Conservation (phyloP, 2,888 invertebrate species). For the Melieria omissa region DNA sequence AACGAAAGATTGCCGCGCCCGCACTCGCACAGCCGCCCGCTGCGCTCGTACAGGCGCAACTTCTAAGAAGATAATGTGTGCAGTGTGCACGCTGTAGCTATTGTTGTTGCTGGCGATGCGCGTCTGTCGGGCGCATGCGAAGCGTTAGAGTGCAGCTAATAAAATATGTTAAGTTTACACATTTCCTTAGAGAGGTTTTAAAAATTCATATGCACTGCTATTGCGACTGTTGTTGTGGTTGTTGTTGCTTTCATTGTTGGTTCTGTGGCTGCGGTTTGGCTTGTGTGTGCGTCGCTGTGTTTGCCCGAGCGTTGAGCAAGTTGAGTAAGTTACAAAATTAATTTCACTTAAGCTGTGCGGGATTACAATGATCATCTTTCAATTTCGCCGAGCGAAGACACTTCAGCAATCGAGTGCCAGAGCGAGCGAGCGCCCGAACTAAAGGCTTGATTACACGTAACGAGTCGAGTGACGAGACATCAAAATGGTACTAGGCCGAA, state of each 20-base stretch:
- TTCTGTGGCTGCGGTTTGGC: too few species aligned
- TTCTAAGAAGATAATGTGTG: slow-evolving; percentile 27
- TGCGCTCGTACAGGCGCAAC: not conserved
- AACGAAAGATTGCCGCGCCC: slow-evolving; percentile 1
- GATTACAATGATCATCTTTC: not conserved
- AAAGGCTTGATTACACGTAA: too few species aligned
- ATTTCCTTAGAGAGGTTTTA: slow-evolving; percentile 30
- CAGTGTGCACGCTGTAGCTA: slow-evolving; percentile 15
- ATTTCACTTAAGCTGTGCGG: slow-evolving; percentile 21
- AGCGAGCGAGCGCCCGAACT: too few species aligned
- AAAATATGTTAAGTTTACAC: slow-evolving; percentile 36
- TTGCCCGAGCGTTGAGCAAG: not conserved
- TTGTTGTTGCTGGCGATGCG: slow-evolving; percentile 12
- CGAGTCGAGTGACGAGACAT: too few species aligned
- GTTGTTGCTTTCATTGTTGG: not conserved
- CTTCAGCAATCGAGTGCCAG: too few species aligned
- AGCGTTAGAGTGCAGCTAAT: slow-evolving; percentile 31
- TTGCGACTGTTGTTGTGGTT: not conserved
- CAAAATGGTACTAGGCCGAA: too few species aligned
- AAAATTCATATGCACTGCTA: slow-evolving; percentile 29
- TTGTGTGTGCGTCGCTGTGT: not conserved
- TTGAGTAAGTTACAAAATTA: slow-evolving; percentile 7
- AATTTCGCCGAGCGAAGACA: too few species aligned
- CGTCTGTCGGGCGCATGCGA: slow-evolving; percentile 23
- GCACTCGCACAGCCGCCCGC: slow-evolving; percentile 5